These are phyloP conservation scores for Paedocypris sp. DNA, from an alignment of 2,113 vertebrate genomes.

Conservation along the genomic window DNA sequence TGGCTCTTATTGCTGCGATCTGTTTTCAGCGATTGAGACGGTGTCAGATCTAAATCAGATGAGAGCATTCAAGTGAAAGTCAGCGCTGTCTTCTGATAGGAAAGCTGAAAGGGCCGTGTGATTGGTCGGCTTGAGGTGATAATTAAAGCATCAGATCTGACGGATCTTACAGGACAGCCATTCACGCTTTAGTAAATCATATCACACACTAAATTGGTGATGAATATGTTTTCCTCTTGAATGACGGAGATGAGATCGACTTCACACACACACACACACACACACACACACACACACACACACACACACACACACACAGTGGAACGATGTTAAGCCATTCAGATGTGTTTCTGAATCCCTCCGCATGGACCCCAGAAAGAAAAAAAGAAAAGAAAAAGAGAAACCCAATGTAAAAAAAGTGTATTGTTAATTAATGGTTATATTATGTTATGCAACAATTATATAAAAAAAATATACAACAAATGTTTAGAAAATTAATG, in stretches of 20 bases:
- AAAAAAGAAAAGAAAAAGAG: too few relatives aligned
- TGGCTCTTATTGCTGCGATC: constrained; percentile 13
- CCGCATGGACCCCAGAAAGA: too few relatives aligned
- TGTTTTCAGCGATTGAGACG: constrained; percentile 20
- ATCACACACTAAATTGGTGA: background rate
- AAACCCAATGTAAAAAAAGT: too few relatives aligned
- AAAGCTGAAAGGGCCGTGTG: background rate
- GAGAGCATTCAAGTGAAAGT: background rate
- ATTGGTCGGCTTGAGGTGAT: background rate
- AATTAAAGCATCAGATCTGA: constrained; percentile 5
- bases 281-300: too few relatives aligned
- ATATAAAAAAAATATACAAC: too few relatives aligned
- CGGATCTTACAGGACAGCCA: background rate
- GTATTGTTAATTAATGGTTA: too few relatives aligned
- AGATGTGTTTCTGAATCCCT: too few relatives aligned
- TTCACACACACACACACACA: background rate
- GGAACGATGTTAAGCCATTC: too few relatives aligned
- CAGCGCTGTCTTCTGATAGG: background rate
- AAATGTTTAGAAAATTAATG: too few relatives aligned
- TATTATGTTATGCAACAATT: too few relatives aligned
- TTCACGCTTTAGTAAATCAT: background rate
- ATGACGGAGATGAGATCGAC: background rate
- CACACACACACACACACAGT: too few relatives aligned
- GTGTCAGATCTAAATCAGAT: constrained; percentile 13
- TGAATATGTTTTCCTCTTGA: background rate